Percentiles rank a stretch among this genome's conserved stretches.
Evolutionary conservation across 2,888 invertebrate genomes (phyloP).

Genomic region (Caenorhabditis imperialis): DNA sequence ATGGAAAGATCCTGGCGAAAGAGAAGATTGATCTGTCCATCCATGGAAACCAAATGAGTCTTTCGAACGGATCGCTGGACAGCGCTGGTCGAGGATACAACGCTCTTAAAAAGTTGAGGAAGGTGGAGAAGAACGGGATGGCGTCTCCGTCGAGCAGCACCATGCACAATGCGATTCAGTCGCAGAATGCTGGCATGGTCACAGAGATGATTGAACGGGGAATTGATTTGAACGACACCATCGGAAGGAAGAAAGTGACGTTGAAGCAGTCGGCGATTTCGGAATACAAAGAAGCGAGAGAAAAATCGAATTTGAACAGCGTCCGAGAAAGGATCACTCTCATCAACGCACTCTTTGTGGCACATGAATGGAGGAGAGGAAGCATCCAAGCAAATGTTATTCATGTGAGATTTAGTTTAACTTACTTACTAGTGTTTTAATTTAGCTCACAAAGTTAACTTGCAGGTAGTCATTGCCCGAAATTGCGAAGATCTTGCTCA

Average conservation of each 20-base stretch:
- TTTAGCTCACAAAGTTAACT: conserved; percentile 2
- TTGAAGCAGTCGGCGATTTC: conserved; percentile 59
- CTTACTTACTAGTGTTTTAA: conserved; percentile 12
- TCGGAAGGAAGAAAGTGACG: conserved; percentile 37
- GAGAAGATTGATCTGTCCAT: conserved; percentile 56
- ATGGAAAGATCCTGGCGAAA: conserved; percentile 61
- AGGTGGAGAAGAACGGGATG: conserved; percentile 41
- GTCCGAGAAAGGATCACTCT: conserved; percentile 59
- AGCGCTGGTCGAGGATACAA: conserved; percentile 65
- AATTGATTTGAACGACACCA: conserved; percentile 63
- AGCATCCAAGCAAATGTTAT: conserved; percentile 35
- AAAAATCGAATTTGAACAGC: conserved; percentile 58
- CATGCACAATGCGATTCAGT: conserved; percentile 57
- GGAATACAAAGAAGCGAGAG: conserved; percentile 58
- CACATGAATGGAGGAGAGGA: conserved; percentile 65
- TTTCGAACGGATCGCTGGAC: conserved; percentile 63
- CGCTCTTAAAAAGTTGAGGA: conserved; percentile 61
- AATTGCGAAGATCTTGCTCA: conserved; percentile 67
- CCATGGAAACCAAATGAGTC: conserved; percentile 53
- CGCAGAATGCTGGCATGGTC: conserved; percentile 59
- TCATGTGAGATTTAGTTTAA: conserved; percentile 8
- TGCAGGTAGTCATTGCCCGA: conserved; percentile 45
- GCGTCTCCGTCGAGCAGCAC: conserved; percentile 57
- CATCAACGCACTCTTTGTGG: conserved; percentile 64
- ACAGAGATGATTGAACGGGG: conserved; percentile 66